Base-by-base conservation (phyloP, 2,113 vertebrate species). In the Sorex fumeus region DNA sequence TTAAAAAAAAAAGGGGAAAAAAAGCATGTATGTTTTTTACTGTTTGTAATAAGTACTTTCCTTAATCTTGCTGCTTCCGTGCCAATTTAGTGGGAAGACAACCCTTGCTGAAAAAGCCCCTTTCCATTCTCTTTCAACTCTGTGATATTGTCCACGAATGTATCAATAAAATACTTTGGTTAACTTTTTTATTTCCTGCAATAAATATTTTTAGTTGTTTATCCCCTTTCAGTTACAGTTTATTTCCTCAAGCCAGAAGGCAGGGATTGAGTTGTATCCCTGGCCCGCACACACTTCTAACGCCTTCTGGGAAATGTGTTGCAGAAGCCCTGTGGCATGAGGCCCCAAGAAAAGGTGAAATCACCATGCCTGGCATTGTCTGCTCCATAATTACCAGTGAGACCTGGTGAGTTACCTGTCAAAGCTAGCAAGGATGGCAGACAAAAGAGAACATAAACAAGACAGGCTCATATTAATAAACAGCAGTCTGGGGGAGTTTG, bases 81-180 rank as follows among this genome's bases (percentile, higher is more conserved):
- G 98, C 98, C 98, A 98, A 98, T 98, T 98, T 98, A 98, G 98
- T 98, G 98, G 97, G 96, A 96, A 88, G 53, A 91, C 93, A 87
- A 91, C 78, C 97, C 97, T 97, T 98, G 97, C 98, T 96, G 97
- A 97, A 92, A 94, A 94, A 88, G 85, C 97, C 96, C 93, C 97
- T 94, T 97, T 96, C 98, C 98, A 96, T 98, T 96, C 96, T 98
- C 92, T 96, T 98, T 98, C 89, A 10, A 97, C 95, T 98, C 98
- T 98, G 98, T 98, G 98, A 97, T 98, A 98, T 98, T 98, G 98
- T 98, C 98, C 96, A 98, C 98, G 98, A 98, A 98, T 98, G 98
- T 98, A 98, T 97, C 98, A 98, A 98, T 98, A 98, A 98, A 98
- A 97, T 93, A 97, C 97, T 98, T 98, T 98, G 98, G 97, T 98